Evolutionary conservation across 1,140 invertebrate genomes (phyloP), one percentile per base, ranked within the genome.

Genomic region (Parapsyche elsis): DNA sequence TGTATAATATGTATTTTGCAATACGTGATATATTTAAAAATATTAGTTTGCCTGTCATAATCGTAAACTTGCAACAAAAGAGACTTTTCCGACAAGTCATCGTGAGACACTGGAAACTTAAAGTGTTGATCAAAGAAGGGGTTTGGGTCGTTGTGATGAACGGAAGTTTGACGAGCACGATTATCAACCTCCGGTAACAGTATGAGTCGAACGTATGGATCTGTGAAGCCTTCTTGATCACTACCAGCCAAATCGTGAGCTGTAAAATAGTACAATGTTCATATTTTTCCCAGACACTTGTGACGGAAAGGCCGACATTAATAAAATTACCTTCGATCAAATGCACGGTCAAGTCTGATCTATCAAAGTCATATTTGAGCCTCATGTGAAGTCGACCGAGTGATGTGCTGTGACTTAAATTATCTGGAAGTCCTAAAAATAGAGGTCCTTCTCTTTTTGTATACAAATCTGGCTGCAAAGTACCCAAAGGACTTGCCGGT

Each of bases 361-460:
- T 91, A 86, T 96, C 93, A 84, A 96, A 96, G 87, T 97, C 95
- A 84, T 97, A 97, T 83, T 94, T 95, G 5, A 97, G 89, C n/a
- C 94, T 90, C 81, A 96, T 90, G 85, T 97, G 95, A 78, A 97
- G 90, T 57, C 94, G 90, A 24, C 95, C 95, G 9, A 96, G 89
- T 70, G 92, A 91, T 19, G 91, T 90, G 0, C 92, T 91, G 7
- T 85, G 84, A 78, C 85, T 86, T 76, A 86, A 84, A 80, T 86
- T 85, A 12, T 89, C 88, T 14, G 90, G 89, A 21, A 90, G 89
- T 67, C 90, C 91, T 53, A 95, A 90, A 84, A 94, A 93, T 0
- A 95, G 87, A 0, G 94, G 94, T 12, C 92, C 93, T 84, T 94
- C 94, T 74, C 91, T 90, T 84, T 92, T 91, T 14, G 92, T 91